Evolutionary conservation across 1,140 invertebrate species (phyloP), one percentile per base, ranked within the genome.

Genomic region (Phenacoccus solenopsis): DNA sequence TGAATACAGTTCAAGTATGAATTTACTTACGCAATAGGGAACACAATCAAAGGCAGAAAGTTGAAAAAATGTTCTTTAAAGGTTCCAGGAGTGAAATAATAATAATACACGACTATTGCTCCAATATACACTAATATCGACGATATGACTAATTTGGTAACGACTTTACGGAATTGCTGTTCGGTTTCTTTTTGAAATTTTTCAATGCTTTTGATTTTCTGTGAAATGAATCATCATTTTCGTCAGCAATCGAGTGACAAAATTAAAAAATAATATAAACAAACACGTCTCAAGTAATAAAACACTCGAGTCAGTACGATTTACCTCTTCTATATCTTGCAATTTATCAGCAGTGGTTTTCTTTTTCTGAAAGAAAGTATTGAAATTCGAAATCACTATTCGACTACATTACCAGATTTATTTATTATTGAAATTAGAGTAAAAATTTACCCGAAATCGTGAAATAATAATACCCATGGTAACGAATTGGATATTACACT

Each of bases 191-290:
- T 25, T 3, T 64, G 59, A 64, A 64, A 64, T 27, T 64, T 64
- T 64, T 64, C 59, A 64, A 64, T 64, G 20, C 59, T 64, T 64
- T 64, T 64, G 16, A 64, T 64, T 64, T 64, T 64, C 59, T 64
- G 16, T 16, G 16, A 64, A 64, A 59, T 20, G 56, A 59, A 22
- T 20, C 5, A 59, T 20, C 5, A 59, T 20, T 59, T 9, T 20
- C 5, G 7, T 5, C 7, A 7, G 5, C 16, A 59, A 20, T 5
- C 20, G 16, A 22, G 4, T 59, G 7, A 59, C 56, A 59, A 20
- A 5, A 9, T n/a, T 59, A 20, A n/a, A n/a, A n/a, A n/a, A n/a
- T n/a, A n/a, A n/a, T n/a, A n/a, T n/a, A n/a, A n/a, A n/a, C n/a
- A n/a, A n/a, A n/a, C n/a, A n/a, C n/a, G n/a, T n/a, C n/a, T n/a